phyloP scores from a whole-genome alignment of 2,888 invertebrate species.

The Sturmia bella region DNA sequence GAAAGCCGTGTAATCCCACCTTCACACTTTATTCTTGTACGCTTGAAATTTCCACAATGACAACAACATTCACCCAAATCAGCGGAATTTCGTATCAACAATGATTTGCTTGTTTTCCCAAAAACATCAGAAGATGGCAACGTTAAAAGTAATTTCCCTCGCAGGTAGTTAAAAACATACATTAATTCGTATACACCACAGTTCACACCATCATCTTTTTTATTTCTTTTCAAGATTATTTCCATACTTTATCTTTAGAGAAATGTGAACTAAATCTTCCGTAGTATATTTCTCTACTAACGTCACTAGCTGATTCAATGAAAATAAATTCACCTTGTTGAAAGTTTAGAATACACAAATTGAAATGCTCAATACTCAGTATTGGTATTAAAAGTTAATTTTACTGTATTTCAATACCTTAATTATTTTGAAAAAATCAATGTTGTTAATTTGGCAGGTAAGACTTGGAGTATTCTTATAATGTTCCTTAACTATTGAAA shows the following conservation, averaged over 20 bases:
- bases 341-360: conserved; percentile 4
- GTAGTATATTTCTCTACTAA: background rate
- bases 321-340: background rate
- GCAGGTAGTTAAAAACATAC: conserved; percentile 1
- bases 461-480: background rate
- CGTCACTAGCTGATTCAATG: background rate
- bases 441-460: background rate
- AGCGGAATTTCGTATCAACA: too few species aligned
- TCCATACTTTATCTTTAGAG: conserved; percentile 6
- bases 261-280: background rate
- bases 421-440: background rate
- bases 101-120: conserved; percentile 1
- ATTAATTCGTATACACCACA: conserved; percentile 11
- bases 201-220: conserved; percentile 8
- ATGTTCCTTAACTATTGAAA: conserved; percentile 14
- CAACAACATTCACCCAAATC: too few species aligned
- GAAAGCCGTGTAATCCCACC: too few species aligned
- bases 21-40: too few species aligned
- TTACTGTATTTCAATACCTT: background rate
- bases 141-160: background rate
- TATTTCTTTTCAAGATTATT: background rate
- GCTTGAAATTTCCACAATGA: too few species aligned
- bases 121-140: background rate
- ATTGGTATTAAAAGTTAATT: conserved; percentile 23
- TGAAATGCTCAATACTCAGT: background rate